Evolutionary conservation across 2,888 invertebrate genomes (phyloP), one percentile per base, ranked within the genome.

Genomic region (Eubasilissa splendida): DNA sequence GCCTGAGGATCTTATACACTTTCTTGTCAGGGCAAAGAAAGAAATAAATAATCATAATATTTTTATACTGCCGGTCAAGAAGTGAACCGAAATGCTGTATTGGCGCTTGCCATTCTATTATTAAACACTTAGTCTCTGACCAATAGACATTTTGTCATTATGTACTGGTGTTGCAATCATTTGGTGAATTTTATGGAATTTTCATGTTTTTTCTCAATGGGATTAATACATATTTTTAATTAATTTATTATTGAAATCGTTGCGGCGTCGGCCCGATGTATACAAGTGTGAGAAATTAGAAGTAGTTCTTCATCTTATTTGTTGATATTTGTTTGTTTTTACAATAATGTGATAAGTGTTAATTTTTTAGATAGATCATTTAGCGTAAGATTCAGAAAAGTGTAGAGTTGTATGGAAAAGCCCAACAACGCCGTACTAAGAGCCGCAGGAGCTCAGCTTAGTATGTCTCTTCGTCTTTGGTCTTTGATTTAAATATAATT

Each of bases 341-440:
- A 80, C 70, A 80, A 74, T 82, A 79, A 80, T 80, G 79, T 82
- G 80, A 76, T 80, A 78, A 82, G 80, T 81, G 83, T 80, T 81
- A 83, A 76, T 83, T 82, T 74, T 77, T 81, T 76, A 79, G 76
- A 59, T 76, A 71, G 63, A 71, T 65, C 56, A 71, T 71, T 50
- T 79, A 76, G 75, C 50, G 22, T 79, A 79, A 79, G 79, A 31
- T 31, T 65, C 54, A 68, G 52, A 52, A 54, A 52, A 33, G 33
- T 76, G 42, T 54, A 12, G 31, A 76, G 76, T 76, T 52, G 31
- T 76, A 22, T 22, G 42, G 76, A 75, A 59, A 75, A 58, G 59
- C 59, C 75, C 75, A 63, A 52, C 56, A 60, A 75, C 9, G 11
- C 31, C 65, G 53, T 54, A 76, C 63, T 76, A 53, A 65, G 31